Evolutionary conservation across 2,888 invertebrate species (phyloP).

Genomic region (Drosophila kambysellisi): DNA sequence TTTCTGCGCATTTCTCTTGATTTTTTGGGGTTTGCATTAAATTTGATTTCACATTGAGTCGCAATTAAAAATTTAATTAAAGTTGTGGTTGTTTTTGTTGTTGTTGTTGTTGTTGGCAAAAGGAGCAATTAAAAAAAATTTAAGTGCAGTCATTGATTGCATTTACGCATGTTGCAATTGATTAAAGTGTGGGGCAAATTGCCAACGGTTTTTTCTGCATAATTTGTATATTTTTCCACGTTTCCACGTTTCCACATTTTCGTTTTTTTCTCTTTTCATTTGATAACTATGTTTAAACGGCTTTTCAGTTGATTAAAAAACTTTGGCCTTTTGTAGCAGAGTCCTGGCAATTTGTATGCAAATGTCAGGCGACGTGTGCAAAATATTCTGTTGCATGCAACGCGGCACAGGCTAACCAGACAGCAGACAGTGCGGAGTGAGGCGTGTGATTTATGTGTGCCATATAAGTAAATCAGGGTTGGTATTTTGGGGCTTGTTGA

Average conservation of each 20-base stretch:
- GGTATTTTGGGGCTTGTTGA: slow-evolving; percentile 59
- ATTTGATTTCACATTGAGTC: slow-evolving; percentile 38
- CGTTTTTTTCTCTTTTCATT: slow-evolving; percentile 24
- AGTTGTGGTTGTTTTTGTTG: too few relatives aligned
- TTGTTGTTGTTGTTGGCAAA: slow-evolving; percentile 4
- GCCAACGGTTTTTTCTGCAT: slow-evolving; percentile 48
- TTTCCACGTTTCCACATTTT: not conserved
- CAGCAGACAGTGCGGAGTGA: slow-evolving; percentile 8
- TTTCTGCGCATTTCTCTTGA: slow-evolving; percentile 31
- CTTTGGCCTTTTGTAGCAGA: slow-evolving; percentile 62
- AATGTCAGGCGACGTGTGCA: slow-evolving; percentile 57
- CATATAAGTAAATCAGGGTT: slow-evolving; percentile 40
- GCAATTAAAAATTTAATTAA: slow-evolving; percentile 64
- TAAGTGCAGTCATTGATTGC: slow-evolving; percentile 44
- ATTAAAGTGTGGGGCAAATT: slow-evolving; percentile 46
- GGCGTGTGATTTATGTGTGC: slow-evolving; percentile 13
- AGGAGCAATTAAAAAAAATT: not conserved
- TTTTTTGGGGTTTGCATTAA: slow-evolving; percentile 27
- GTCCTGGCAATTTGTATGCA: slow-evolving; percentile 75
- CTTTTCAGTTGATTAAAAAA: slow-evolving; percentile 80
- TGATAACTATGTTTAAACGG: slow-evolving; percentile 76
- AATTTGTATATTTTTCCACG: slow-evolving; percentile 39
- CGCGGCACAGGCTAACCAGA: slow-evolving; percentile 21
- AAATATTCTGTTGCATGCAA: slow-evolving; percentile 76
- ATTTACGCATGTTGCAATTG: slow-evolving; percentile 34